phyloP scores from a whole-genome alignment of 2,113 vertebrate species.

The Chaenogobius annularis region DNA sequence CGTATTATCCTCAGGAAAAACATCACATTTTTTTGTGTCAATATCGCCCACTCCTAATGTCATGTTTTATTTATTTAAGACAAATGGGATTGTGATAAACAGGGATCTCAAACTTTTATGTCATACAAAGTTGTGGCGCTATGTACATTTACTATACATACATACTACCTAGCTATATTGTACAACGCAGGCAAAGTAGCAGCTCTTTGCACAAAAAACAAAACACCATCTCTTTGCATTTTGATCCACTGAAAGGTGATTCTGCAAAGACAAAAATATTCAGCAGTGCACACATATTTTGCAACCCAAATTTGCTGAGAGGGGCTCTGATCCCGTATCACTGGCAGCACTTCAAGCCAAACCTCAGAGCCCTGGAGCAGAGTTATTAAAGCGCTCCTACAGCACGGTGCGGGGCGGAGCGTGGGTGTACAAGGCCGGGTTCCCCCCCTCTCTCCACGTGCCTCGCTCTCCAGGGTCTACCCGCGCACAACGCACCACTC shows the following conservation, averaged over 20 bases:
- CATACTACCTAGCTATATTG: not conserved
- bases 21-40: too few relatives aligned
- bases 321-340: conserved; percentile 1
- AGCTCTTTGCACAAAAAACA: not conserved
- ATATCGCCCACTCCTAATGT: too few relatives aligned
- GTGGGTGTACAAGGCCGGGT: conserved; percentile 12
- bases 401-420: not conserved
- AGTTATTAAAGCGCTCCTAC: not conserved
- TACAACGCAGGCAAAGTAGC: not conserved
- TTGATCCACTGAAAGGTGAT: not conserved
- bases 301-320: not conserved
- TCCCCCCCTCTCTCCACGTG: conserved; percentile 26
- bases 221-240: not conserved
- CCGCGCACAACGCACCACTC: conserved; percentile 38
- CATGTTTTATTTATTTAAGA: too few relatives aligned
- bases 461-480: conserved; percentile 20
- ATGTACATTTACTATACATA: not conserved
- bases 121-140: not conserved
- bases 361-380: conserved; percentile 7
- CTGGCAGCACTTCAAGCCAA: conserved; percentile 5
- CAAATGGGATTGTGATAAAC: too few relatives aligned
- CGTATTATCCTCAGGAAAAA: too few relatives aligned
- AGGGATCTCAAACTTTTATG: not conserved
- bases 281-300: not conserved
- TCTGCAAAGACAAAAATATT: conserved; percentile 1